Base-by-base conservation (phyloP, 1,140 invertebrate species). In the Brachionus paranguensis region DNA sequence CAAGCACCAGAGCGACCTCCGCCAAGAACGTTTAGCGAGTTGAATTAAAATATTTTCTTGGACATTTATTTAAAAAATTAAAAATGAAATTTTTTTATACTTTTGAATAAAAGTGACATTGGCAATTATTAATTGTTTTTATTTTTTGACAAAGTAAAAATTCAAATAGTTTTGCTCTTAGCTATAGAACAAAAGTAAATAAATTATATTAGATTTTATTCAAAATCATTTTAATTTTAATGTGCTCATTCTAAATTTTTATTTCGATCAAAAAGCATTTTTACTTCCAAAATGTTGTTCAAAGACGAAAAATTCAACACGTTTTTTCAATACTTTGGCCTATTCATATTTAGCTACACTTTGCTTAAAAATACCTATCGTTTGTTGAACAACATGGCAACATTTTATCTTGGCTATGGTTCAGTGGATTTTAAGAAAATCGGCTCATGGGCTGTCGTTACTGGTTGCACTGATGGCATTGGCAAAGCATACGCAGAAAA, bases 401-500 rank as follows among this genome's bases (percentile, higher is more conserved):
- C 78, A 45, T 81, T 81, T 68, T 81, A 43, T 29, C 5, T 81
- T 27, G 78, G 78, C 41, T 41, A 45, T 45, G 78, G 78, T 47
- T 64, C 33, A 12, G 68, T 76, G 6, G 17, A 84, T 41, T 45
- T 84, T 17, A 76, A 84, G 60, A 60, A 47, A 45, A 47, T 24
- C 27, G 70, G 70, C n/a, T 37, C 65, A 55, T 84, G 83, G 83
- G 84, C 90, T 92, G 94, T 97, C 84, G 90, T 96, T 0, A 97
- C 95, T 41, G 95, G 95, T 37, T 92, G 94, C 1, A 96, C 95
- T 5, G 95, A 96, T 91, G 95, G 95, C 8, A 93, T 97, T 86
- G 95, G 95, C n/a, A 95, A 94, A 89, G 94, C 94, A 2, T 96
- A 94, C 88, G 94, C 94, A 2, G 92, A 93, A 88, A 92, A 93